Percentiles rank a stretch among this genome's conserved stretches.
These are phyloP conservation scores for Porites divaricata DNA, from an alignment of 92 coral and sea anemone species.

Conservation along the genomic window DNA sequence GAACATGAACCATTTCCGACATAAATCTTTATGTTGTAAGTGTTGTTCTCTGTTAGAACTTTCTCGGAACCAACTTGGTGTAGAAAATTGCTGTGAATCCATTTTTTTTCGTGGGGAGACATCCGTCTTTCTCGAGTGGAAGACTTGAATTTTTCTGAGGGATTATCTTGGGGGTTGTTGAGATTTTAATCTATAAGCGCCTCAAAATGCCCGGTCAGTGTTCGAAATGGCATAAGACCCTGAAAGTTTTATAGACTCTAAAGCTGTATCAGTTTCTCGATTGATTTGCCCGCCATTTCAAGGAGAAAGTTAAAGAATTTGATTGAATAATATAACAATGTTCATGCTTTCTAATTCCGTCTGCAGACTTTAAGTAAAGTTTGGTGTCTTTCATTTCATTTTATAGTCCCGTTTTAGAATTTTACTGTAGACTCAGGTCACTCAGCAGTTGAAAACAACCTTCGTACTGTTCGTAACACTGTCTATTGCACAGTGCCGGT, in stretches of 20 bases:
- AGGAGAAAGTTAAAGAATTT: too few species aligned
- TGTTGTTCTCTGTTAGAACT: neutral
- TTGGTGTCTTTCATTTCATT: too few species aligned
- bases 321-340: neutral
- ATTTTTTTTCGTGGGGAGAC: neutral
- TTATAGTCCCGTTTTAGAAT: neutral
- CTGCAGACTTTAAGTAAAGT: neutral
- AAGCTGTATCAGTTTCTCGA: neutral
- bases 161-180: slow-evolving; percentile 31
- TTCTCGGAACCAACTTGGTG: neutral
- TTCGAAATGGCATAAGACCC: neutral
- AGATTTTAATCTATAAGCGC: slow-evolving; percentile 22
- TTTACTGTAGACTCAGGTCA: too few species aligned
- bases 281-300: too few species aligned
- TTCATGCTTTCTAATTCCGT: neutral
- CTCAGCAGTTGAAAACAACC: too few species aligned
- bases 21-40: too few species aligned
- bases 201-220: neutral
- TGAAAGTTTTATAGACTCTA: neutral
- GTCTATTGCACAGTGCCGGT: too few species aligned
- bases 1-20: too few species aligned
- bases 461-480: too few species aligned
- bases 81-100: slow-evolving; percentile 3
- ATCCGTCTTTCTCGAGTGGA: neutral
- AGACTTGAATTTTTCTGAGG: slow-evolving; percentile 23